Evolutionary conservation across 2,113 vertebrate species (phyloP).

Genomic region (Actenoides hombroni): DNA sequence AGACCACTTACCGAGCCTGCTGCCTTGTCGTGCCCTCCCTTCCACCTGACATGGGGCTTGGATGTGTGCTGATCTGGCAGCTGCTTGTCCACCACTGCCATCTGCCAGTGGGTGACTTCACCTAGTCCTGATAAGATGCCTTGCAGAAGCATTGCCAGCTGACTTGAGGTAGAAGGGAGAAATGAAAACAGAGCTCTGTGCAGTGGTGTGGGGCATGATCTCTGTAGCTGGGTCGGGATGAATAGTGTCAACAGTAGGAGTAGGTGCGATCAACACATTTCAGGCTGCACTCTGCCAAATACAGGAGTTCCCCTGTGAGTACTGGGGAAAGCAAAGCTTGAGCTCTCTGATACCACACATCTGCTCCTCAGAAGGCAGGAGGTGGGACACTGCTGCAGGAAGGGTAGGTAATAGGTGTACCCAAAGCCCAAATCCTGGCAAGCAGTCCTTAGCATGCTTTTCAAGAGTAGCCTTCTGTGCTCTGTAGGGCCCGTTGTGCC

Average conservation of each 20-base stretch:
- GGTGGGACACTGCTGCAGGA: background rate
- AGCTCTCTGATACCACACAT: background rate
- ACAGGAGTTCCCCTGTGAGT: background rate
- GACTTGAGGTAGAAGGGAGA: background rate
- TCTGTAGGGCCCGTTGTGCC: background rate
- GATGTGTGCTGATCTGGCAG: background rate
- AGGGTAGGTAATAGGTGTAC: background rate
- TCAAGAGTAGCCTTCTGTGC: background rate
- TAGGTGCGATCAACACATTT: background rate
- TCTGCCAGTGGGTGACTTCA: background rate
- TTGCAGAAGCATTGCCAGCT: background rate
- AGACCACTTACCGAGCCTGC: background rate
- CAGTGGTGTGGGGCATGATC: background rate
- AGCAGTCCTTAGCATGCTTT: background rate
- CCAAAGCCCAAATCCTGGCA: background rate
- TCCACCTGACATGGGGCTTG: rapidly evolving
- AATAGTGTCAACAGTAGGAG: background rate
- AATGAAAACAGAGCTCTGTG: background rate
- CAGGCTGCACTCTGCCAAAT: background rate
- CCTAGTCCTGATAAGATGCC: background rate
- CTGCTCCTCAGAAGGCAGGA: background rate
- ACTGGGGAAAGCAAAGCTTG: background rate
- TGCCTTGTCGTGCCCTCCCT: rapidly evolving
- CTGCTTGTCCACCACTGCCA: background rate
- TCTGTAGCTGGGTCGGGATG: background rate